Evolutionary conservation across 2,888 invertebrate genomes (phyloP).

Genomic region (Leptogaster cylindrica): DNA sequence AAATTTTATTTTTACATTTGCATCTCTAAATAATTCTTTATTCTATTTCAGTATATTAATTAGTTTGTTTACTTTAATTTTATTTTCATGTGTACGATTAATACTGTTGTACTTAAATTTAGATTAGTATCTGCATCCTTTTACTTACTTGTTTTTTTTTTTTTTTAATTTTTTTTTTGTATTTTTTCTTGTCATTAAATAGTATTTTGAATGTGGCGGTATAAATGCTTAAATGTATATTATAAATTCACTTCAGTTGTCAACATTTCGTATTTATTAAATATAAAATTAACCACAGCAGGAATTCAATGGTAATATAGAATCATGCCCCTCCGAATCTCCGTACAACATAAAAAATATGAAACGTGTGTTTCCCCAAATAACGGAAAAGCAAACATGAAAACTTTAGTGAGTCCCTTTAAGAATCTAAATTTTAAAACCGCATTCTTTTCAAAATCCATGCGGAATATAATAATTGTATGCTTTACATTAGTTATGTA

Average conservation of each 20-base stretch:
- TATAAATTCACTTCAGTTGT: constrained; percentile 31
- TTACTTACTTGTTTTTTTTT: constrained; percentile 1
- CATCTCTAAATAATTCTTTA: constrained; percentile 15
- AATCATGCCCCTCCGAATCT: constrained; percentile 9
- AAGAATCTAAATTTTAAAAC: constrained; percentile 18
- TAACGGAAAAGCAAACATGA: neutral
- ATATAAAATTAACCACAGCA: constrained; percentile 15
- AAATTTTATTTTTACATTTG: constrained; percentile 35
- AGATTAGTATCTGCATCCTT: constrained; percentile 47
- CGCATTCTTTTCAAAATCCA: constrained; percentile 11
- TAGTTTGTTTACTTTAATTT: constrained; percentile 13
- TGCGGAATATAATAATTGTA: constrained; percentile 7
- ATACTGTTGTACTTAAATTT: constrained; percentile 49
- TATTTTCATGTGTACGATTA: constrained; percentile 38
- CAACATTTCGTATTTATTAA: constrained; percentile 19
- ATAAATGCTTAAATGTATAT: constrained; percentile 29
- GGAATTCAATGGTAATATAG: constrained; percentile 16
- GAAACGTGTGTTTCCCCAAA: neutral
- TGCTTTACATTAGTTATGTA: constrained; percentile 24
- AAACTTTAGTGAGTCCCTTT: constrained; percentile 23
- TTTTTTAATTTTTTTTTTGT: neutral
- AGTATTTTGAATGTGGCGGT: constrained; percentile 10
- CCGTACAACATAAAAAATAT: constrained; percentile 8
- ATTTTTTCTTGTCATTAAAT: neutral
- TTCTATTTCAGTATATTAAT: constrained; percentile 30